Conservation (phyloP, 2,113 vertebrate species). For the Limanda limanda region DNA sequence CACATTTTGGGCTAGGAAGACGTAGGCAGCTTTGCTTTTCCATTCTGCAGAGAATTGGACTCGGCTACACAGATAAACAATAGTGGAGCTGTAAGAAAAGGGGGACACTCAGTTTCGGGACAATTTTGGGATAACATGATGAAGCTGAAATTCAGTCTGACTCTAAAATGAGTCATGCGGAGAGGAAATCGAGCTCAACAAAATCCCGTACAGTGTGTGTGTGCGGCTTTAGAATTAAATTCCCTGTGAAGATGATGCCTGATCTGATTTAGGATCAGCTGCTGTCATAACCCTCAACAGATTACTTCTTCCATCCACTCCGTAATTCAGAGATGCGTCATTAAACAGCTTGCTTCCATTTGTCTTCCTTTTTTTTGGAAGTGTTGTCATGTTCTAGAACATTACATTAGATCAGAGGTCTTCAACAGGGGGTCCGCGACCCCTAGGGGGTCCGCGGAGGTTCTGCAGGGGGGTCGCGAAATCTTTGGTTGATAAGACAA, state of each 20-base stretch:
- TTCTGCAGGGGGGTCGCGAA: too few relatives aligned
- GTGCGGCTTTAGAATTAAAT: not conserved
- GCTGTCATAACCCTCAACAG: not conserved
- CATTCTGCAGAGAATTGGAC: not conserved
- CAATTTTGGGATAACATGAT: not conserved
- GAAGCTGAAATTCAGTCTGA: not conserved
- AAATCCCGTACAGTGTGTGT: not conserved
- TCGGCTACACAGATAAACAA: not conserved
- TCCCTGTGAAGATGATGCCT: not conserved
- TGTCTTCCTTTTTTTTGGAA: not conserved
- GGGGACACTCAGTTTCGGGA: not conserved
- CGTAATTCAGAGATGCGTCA: too few relatives aligned
- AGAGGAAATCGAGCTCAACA: not conserved
- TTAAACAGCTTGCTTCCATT: not conserved
- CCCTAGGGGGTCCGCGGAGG: too few relatives aligned
- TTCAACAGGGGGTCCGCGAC: too few relatives aligned
- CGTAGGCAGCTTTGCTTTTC: not conserved
- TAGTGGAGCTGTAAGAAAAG: not conserved
- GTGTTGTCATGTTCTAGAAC: not conserved
- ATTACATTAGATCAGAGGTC: slow-evolving; percentile 2
- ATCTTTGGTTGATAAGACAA: too few relatives aligned
- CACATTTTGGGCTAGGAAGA: not conserved
- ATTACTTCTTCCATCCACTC: too few relatives aligned
- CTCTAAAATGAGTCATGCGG: not conserved
- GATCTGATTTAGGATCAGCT: not conserved